These are phyloP conservation scores for Psophia crepitans DNA, from an alignment of 2,113 vertebrate genomes.

Conservation along the genomic window DNA sequence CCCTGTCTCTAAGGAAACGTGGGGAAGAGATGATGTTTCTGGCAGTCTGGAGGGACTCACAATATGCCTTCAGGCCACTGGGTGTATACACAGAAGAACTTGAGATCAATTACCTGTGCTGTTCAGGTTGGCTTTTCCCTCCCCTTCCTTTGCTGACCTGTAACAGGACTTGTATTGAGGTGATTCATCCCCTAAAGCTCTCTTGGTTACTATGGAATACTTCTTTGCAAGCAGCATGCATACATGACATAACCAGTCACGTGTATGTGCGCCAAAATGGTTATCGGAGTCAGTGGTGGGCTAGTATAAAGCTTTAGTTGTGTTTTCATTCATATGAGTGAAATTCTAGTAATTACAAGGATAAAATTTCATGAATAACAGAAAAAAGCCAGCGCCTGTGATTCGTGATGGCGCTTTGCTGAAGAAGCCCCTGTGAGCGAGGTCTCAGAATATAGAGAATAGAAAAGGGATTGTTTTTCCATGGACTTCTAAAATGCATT, in stretches of 20 bases:
- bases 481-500: neutral
- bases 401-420: neutral
- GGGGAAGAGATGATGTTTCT: neutral
- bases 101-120: conserved; percentile 21
- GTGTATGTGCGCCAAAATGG: neutral
- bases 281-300: neutral
- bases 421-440: neutral
- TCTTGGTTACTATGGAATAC: conserved; percentile 25
- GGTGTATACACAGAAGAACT: conserved; percentile 20
- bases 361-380: neutral
- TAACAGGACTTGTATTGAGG: neutral
- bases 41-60: neutral
- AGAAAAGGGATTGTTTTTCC: neutral
- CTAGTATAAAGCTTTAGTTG: neutral
- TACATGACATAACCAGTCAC: neutral
- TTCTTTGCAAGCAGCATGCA: neutral
- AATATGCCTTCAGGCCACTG: neutral
- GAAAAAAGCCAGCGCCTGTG: neutral
- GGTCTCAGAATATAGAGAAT: neutral
- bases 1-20: neutral
- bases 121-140: conserved; percentile 2
- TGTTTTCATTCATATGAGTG: neutral
- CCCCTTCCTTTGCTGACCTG: conserved; percentile 20
- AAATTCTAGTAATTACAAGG: neutral
- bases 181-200: neutral